Base-by-base conservation (phyloP, 2,888 invertebrate genomes). In the Eristalis tenax region DNA sequence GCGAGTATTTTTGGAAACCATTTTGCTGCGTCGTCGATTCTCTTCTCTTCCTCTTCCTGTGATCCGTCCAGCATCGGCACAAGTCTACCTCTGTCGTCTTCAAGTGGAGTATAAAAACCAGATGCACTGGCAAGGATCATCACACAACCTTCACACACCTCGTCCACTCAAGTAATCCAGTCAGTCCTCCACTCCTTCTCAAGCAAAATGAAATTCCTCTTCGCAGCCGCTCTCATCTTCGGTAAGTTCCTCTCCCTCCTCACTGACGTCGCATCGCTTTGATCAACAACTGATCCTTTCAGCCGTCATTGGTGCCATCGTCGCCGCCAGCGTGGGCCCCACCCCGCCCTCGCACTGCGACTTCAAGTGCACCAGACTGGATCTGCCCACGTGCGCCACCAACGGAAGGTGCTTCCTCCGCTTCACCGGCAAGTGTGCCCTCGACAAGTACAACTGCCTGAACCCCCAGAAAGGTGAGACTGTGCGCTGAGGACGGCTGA, bases 401-500 rank as follows among this genome's bases (percentile, higher is more conserved):
- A 91, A 91, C 61, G 91, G 91, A 11, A 91, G 89, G 68, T 91
- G 91, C 70, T 88, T 90, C 63, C 89, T 90, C 35, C 75, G 88
- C 6, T 91, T 91, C 76, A 86, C 89, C n/a, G 90, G 90, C n/a
- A 78, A 77, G 32, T 91, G 91, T 76, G 89, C 89, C 28, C 88
- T 91, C 86, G 75, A 90, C 26, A 89, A 90, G 59, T 90, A 91
- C 89, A 91, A 91, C 73, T 91, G 91, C 63, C 89, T 89, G 28
- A 90, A 91, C 88, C 89, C 91, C 10, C 90, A 90, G 38, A 91
- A 22, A 43, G 73, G 77, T 69, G 69, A 50, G 50, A 50, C 0
- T n/a, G 1, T n/a, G 6, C 23, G 1, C 22, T 15, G 35, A n/a
- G n/a, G n/a, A n/a, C 22, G 50, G 59, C 2, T 13, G 11, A 2